Evolutionary conservation across 2,113 vertebrate species (phyloP), one percentile per base, ranked within the genome.

Genomic region (Hiodon alosoides): DNA sequence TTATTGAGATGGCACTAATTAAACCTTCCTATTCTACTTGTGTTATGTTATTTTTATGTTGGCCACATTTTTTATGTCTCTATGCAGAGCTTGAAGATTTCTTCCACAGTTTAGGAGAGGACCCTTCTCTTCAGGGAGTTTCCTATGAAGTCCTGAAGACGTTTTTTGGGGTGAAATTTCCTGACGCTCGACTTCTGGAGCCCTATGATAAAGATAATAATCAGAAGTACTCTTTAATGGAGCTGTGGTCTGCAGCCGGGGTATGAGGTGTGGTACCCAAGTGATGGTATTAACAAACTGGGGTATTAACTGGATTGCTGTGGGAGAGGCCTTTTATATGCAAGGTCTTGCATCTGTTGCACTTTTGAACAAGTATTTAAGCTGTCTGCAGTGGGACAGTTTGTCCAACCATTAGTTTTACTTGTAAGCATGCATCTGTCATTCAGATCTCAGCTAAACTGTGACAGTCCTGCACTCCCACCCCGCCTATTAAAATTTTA

Each of bases 161-260:
- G 47, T 13, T 81, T 16, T 83, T 90, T 3, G 85, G 87, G 11
- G 1, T 62, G 3, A 77, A 72, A 7, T 55, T 74, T 73, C 88
- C 86, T 6, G 84, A 72, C 0, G 48, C 66, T 57, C 74, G 9
- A 0, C 74, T 78, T 50, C 11, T 89, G 72, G 65, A 77, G 55
- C 86, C 84, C 65, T 89, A 83, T 58, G 90, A 91, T 71, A 72
- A 0, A 7, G 79, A 90, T 4, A 50, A 79, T 65, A 81, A 90
- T 78, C 71, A 71, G 72, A 84, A 77, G 74, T 90, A 82, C 69
- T 86, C 86, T 2, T 60, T 85, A 77, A 66, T 4, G 46, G 90
- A 91, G 79, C 85, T 90, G 70, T 81, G 14, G 65, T 80, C 81
- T 55, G 89, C 89, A 46, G 52, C 77, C 2, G 81, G 86, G 50